Conservation (phyloP, 2,113 vertebrate genomes). For the Rhipidura dahli region DNA sequence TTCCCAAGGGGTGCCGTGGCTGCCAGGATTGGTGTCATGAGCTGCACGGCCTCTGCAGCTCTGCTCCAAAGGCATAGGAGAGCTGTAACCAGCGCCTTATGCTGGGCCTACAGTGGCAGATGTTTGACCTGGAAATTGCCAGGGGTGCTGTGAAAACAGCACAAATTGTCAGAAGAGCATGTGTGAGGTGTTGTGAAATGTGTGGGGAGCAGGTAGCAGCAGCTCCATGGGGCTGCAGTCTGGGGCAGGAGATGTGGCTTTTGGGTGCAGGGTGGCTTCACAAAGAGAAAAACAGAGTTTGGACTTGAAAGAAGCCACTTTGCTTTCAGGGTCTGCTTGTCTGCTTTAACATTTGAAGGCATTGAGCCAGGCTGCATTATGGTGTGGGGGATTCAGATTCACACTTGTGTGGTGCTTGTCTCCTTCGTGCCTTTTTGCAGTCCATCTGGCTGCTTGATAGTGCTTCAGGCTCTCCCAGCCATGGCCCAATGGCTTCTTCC, state of each 20-base stretch:
- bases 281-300: neutral
- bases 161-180: neutral
- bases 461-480: neutral
- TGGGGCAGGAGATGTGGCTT: neutral
- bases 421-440: neutral
- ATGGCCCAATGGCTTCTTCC: neutral
- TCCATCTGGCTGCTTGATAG: slow-evolving; percentile 37
- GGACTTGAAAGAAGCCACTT: slow-evolving; percentile 21
- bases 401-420: slow-evolving; percentile 11
- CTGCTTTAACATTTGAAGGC: slow-evolving; percentile 36
- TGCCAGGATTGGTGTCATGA: neutral
- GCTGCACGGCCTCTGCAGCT: neutral
- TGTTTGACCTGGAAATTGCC: neutral
- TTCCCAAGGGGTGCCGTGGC: neutral
- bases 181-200: neutral
- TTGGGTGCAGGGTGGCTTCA: neutral
- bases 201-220: neutral
- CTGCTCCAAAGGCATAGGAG: neutral
- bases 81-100: neutral
- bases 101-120: neutral
- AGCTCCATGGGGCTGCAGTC: neutral
- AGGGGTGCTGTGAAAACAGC: neutral
- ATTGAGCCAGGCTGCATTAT: slow-evolving; percentile 50
- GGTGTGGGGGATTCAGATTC: slow-evolving; percentile 39
- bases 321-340: neutral